Evolutionary conservation across 2,888 invertebrate genomes (phyloP).

Genomic region (Volucella zonaria): DNA sequence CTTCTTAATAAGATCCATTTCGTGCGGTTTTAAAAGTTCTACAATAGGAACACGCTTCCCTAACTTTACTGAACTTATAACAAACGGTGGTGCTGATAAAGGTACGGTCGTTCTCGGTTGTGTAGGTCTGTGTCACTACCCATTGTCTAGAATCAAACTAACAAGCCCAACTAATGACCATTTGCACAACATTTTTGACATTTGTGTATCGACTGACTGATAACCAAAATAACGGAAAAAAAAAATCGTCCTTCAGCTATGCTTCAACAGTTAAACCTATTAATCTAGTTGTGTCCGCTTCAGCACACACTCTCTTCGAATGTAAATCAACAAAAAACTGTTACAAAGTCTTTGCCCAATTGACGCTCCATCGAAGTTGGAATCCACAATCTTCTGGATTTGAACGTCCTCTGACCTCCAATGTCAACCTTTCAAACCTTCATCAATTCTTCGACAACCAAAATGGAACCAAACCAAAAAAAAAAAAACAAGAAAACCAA

Average conservation of each 20-base stretch:
- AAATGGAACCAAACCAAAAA: constrained; percentile 9
- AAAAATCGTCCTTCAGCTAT: constrained; percentile 1
- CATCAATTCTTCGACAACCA: constrained; percentile 59
- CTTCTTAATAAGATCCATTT: too few relatives aligned
- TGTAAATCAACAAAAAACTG: constrained; percentile 58
- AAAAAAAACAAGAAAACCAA: neutral
- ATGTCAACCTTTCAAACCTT: constrained; percentile 70
- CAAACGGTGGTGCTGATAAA: too few relatives aligned
- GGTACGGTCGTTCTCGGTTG: too few relatives aligned
- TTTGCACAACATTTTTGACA: neutral
- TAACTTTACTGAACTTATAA: too few relatives aligned
- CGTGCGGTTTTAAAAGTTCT: too few relatives aligned
- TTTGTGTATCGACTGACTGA: constrained; percentile 25
- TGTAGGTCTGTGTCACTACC: too few relatives aligned
- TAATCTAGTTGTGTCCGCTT: constrained; percentile 23
- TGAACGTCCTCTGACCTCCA: constrained; percentile 46
- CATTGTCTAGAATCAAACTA: too few relatives aligned
- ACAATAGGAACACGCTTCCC: too few relatives aligned
- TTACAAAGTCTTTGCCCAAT: constrained; percentile 44
- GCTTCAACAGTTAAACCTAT: constrained; percentile 66
- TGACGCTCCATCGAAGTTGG: constrained; percentile 44
- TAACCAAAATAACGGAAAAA: constrained; percentile 17
- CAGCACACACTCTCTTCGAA: neutral
- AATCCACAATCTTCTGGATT: neutral
- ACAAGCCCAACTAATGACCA: neutral